A percentile compares a stretch with the other conserved stretches of the same genome.
Conservation (phyloP, 2,797 vertebrate species). For the Perodicticus potto region DNA sequence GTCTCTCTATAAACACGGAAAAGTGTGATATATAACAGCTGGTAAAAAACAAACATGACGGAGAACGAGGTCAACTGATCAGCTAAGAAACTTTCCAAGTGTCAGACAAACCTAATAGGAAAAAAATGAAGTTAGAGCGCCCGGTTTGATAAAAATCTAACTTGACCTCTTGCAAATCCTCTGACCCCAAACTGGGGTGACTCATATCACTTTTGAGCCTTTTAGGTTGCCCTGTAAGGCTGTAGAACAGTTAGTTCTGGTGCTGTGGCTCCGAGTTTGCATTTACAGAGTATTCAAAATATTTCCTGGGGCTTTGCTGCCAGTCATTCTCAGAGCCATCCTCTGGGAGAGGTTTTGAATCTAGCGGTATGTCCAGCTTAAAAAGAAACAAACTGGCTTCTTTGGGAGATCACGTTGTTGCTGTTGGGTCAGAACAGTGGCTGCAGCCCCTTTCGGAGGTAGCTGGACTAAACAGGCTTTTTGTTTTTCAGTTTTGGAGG, state of each 20-base stretch:
- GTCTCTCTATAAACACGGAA: constrained; percentile 7
- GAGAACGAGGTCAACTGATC: constrained; percentile 1
- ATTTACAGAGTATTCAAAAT: neutral
- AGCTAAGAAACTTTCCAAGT: constrained; percentile 8
- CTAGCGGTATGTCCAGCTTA: neutral
- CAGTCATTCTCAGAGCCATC: neutral
- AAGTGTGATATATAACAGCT: constrained; percentile 33
- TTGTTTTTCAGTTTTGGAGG: neutral
- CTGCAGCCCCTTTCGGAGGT: neutral
- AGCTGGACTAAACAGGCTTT: neutral
- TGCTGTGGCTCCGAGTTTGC: neutral
- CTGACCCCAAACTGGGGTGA: neutral
- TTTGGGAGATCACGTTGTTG: neutral
- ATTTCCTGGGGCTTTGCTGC: neutral
- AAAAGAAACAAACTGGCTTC: neutral
- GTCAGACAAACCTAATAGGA: neutral
- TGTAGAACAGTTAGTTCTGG: neutral
- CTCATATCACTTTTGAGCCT: neutral
- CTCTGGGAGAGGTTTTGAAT: neutral
- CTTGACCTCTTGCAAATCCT: neutral
- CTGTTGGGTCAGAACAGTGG: neutral
- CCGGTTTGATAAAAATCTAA: neutral
- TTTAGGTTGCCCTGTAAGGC: neutral
- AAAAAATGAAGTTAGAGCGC: neutral
- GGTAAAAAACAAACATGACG: neutral